Percentiles rank a stretch among this genome's conserved stretches.
Conservation (phyloP, 2,888 invertebrate genomes). For the Hofmannophila pseudospretella region DNA sequence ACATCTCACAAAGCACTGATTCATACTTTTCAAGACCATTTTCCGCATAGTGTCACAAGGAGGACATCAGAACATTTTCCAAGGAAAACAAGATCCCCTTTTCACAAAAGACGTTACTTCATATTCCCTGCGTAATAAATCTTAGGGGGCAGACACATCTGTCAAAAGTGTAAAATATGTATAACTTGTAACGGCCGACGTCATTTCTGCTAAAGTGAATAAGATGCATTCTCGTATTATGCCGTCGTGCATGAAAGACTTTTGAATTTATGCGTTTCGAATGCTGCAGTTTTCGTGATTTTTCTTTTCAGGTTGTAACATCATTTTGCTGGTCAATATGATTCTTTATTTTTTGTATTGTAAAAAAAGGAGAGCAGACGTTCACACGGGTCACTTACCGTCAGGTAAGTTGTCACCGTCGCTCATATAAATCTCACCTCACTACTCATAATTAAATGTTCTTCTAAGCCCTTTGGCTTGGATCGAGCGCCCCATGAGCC, state of each 20-base stretch:
- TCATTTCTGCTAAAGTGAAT: constrained; percentile 38
- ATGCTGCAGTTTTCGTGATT: too few relatives aligned
- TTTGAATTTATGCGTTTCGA: too few relatives aligned
- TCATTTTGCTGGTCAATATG: too few relatives aligned
- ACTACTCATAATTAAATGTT: too few relatives aligned
- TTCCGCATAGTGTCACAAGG: constrained; percentile 41
- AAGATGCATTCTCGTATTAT: constrained; percentile 34
- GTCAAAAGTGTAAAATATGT: constrained; percentile 75
- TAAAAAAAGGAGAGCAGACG: too few relatives aligned
- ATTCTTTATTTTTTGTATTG: too few relatives aligned
- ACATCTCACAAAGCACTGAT: constrained; percentile 28
- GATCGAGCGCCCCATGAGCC: too few relatives aligned
- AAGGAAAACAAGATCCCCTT: constrained; percentile 52
- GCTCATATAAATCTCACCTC: too few relatives aligned
- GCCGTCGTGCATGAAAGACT: neutral
- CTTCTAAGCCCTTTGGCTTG: too few relatives aligned
- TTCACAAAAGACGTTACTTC: constrained; percentile 54
- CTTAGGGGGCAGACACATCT: constrained; percentile 65
- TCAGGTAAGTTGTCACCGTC: too few relatives aligned
- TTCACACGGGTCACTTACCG: too few relatives aligned
- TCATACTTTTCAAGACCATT: constrained; percentile 42
- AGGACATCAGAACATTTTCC: constrained; percentile 46
- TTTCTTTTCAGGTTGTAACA: too few relatives aligned
- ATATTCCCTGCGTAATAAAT: constrained; percentile 67
- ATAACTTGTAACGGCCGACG: constrained; percentile 56